A percentile compares a stretch with the other conserved stretches of the same genome.
These are phyloP conservation scores for Aythya baeri DNA, from an alignment of 2,113 vertebrate genomes.

Conservation along the genomic window DNA sequence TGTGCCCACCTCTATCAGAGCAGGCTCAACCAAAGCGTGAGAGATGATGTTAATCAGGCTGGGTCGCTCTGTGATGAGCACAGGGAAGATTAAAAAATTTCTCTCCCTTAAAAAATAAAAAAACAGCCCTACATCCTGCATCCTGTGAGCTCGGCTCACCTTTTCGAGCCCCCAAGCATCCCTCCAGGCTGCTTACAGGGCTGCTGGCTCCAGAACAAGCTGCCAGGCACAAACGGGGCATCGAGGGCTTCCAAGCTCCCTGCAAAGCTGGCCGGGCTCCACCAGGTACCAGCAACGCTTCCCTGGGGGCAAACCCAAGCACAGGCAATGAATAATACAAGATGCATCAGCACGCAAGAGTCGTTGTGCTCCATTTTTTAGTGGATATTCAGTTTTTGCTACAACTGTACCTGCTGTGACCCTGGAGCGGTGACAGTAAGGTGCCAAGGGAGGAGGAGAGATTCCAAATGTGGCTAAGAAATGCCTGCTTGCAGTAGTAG, in stretches of 20 bases:
- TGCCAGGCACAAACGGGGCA: too few species aligned
- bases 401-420: not conserved
- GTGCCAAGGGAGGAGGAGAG: not conserved
- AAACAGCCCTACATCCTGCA: not conserved
- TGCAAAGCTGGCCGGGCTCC: not conserved
- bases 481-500: not conserved
- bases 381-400: not conserved
- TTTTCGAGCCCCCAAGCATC: not conserved
- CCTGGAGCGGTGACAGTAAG: accelerated
- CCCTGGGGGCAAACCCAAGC: not conserved
- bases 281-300: not conserved
- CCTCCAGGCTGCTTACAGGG: accelerated
- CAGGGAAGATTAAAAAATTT: not conserved
- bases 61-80: not conserved
- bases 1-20: accelerated
- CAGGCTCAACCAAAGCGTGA: not conserved
- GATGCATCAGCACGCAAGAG: accelerated
- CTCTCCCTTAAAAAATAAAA: too few species aligned
- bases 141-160: not conserved
- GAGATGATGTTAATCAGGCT: not conserved
- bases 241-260: not conserved
- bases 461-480: not conserved
- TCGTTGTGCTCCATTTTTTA: not conserved
- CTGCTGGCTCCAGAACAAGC: not conserved
- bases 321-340: not conserved